Conservation (phyloP, 2,888 invertebrate species). For the Gerosis bhagava region DNA sequence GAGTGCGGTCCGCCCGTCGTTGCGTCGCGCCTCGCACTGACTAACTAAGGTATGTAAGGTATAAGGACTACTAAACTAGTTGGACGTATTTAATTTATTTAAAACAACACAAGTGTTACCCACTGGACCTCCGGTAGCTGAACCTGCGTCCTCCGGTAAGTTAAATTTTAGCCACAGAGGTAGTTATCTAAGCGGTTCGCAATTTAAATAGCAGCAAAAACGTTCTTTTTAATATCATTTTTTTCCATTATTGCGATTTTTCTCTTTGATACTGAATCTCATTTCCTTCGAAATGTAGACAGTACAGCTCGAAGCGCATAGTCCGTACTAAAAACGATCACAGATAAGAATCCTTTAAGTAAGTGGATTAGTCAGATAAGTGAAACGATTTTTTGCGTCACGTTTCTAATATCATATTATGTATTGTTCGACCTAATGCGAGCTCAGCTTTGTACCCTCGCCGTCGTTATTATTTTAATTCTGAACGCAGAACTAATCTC, state of each 20-base stretch:
- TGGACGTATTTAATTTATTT: no score
- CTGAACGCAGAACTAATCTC: conserved; percentile 48
- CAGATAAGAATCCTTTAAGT: conserved; percentile 14
- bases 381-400: conserved; percentile 18
- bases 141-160: no score
- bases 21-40: no score
- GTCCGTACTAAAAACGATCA: conserved; percentile 6
- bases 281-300: conserved; percentile 14
- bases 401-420: conserved; percentile 15
- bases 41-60: no score
- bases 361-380: conserved; percentile 12
- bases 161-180: no score
- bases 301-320: conserved; percentile 14
- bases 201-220: conserved; percentile 8
- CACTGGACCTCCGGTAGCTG: no score
- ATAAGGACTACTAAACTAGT: no score
- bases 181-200: no score
- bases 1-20: no score
- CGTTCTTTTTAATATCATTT: conserved; percentile 4
- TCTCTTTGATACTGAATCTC: conserved; percentile 16
- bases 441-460: conserved; percentile 14
- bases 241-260: conserved; percentile 16
- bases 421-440: conserved; percentile 20
- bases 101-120: no score
- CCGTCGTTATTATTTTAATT: conserved; percentile 21